Evolutionary conservation across 2,888 invertebrate genomes (phyloP), one percentile per base, ranked within the genome.

Genomic region (Sarcophaga rosellei): DNA sequence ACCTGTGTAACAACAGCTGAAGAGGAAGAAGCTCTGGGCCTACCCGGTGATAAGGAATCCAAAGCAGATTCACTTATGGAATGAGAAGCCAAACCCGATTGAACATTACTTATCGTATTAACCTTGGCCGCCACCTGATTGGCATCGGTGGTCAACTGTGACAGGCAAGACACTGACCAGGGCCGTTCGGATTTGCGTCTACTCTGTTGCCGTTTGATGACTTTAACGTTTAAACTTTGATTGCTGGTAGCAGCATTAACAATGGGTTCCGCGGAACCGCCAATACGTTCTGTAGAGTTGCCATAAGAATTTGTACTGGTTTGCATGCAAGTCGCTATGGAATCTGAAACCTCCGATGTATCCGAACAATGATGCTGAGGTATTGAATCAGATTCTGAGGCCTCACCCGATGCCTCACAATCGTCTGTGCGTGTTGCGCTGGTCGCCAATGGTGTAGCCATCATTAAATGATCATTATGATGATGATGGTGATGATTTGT

Each of bases 61-160:
- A 98, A 94, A 25, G 98, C 98, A 1, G 97, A 97, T 93, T 98
- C 98, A 3, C 98, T 98, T 88, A 97, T 97, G 5, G 97, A 98
- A 93, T 97, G 96, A 89, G 95, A 95, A 81, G 94, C 93, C 90
- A 94, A 93, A 1, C 94, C 94, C 76, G 94, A 93, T 20, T 92
- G 93, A 0, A 94, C 93, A 15, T 94, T 94, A 76, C 90, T 90
- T 15, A 89, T 87, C 15, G 86, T 88, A 21, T 86, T 87, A 3
- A 88, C 89, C 10, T 86, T 89, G 47, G 89, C 90, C 4, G 93
- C 91, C 88, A 91, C 93, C 84, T 92, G 92, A 12, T 90, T 89
- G 11, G 90, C 89, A 61, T 91, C 91, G 81, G 95, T 94, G 89
- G 95, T 94, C 85, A 96, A 93, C 91, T 97, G 97, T 17, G 97